These are phyloP conservation scores for Philonicus albiceps DNA, from an alignment of 2,888 invertebrate genomes.

Conservation along the genomic window DNA sequence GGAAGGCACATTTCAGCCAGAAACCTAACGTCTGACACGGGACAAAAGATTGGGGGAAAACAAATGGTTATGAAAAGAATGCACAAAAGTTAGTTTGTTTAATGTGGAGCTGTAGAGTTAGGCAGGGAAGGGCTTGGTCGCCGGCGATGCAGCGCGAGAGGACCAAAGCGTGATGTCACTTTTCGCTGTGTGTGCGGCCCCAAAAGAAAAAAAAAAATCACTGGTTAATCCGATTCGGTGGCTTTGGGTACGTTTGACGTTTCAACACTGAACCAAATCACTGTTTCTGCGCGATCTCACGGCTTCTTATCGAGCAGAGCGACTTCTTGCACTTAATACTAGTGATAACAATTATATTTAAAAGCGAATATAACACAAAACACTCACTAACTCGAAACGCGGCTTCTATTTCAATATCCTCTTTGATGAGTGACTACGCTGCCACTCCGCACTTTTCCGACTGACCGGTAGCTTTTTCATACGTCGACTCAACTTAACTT, in stretches of 20 bases:
- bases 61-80: background rate
- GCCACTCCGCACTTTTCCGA: constrained; percentile 56
- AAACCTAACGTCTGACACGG: constrained; percentile 30
- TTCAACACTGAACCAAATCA: constrained; percentile 29
- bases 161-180: constrained; percentile 19
- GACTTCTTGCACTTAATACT: constrained; percentile 15
- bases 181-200: background rate
- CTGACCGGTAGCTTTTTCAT: constrained; percentile 51
- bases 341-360: background rate
- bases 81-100: constrained; percentile 18
- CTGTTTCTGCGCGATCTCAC: background rate
- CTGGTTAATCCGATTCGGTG: background rate
- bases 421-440: constrained; percentile 51
- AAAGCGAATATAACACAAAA: constrained; percentile 32
- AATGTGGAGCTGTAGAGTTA: background rate
- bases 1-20: constrained; percentile 38
- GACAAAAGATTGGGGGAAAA: constrained; percentile 17
- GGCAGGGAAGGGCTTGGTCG: background rate
- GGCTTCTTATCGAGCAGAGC: background rate
- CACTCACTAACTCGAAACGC: constrained; percentile 42
- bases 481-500: constrained; percentile 37
- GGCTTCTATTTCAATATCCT: constrained; percentile 46
- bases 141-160: background rate
- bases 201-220: background rate
- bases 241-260: constrained; percentile 24